phyloP scores from a whole-genome alignment of 1,140 invertebrate genomes.

The Drosophila dunni region DNA sequence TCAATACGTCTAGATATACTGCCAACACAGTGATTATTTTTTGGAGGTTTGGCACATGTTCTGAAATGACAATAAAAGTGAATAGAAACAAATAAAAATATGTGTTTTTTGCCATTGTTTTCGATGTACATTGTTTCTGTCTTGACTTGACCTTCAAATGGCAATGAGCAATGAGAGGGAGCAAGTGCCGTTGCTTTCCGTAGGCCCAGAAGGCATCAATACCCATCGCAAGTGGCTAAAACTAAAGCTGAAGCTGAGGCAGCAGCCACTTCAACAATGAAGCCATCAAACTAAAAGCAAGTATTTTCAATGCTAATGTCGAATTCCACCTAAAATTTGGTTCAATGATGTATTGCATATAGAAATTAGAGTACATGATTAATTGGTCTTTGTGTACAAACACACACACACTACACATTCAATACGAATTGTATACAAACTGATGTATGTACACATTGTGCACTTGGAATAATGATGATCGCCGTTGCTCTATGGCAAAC shows the following conservation, averaged over 20 bases:
- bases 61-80: conserved; percentile 31
- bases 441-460: conserved; percentile 18
- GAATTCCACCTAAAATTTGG: conserved; percentile 50
- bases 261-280: conserved; percentile 72
- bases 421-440: conserved; percentile 2
- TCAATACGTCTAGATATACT: conserved; percentile 11
- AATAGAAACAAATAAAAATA: background rate
- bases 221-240: conserved; percentile 32
- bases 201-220: conserved; percentile 40
- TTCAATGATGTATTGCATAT: conserved; percentile 70
- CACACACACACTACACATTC: background rate
- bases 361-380: conserved; percentile 72
- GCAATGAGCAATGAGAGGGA: conserved; percentile 58
- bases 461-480: conserved; percentile 42
- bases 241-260: conserved; percentile 13
- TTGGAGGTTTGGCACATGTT: conserved; percentile 36
- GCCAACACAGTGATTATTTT: background rate
- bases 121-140: conserved; percentile 8
- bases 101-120: conserved; percentile 4
- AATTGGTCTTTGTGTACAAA: conserved; percentile 55
- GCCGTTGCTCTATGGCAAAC: conserved; percentile 23
- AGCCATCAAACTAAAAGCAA: conserved; percentile 68
- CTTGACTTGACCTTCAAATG: conserved; percentile 61
- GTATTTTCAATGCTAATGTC: conserved; percentile 64
- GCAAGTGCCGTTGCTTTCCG: conserved; percentile 47